These are phyloP conservation scores for Agelastica alni DNA, from an alignment of 2,888 invertebrate species.

Conservation along the genomic window DNA sequence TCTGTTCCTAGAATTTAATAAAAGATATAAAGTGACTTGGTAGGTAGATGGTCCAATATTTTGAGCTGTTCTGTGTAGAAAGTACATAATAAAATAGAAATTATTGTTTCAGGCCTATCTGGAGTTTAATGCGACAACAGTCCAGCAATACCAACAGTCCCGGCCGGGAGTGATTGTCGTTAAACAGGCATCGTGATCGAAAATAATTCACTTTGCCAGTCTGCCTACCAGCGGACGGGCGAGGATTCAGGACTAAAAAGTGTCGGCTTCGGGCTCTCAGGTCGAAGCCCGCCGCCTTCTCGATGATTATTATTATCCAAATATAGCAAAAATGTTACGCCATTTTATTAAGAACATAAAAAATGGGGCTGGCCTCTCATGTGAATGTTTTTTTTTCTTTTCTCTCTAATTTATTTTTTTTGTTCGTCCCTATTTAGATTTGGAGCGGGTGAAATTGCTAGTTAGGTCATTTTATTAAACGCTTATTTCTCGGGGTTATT, in stretches of 20 bases:
- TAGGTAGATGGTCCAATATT: too few species aligned
- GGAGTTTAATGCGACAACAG: slow-evolving; percentile 60
- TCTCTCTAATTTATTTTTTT: slow-evolving; percentile 27
- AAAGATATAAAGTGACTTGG: too few species aligned
- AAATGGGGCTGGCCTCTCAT: slow-evolving; percentile 27
- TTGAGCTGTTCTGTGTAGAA: too few species aligned
- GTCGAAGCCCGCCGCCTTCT: slow-evolving; percentile 19
- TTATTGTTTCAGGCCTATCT: slow-evolving; percentile 62
- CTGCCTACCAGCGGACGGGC: slow-evolving; percentile 36
- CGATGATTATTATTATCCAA: slow-evolving; percentile 18
- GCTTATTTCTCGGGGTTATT: too few species aligned
- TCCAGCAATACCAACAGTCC: slow-evolving; percentile 65
- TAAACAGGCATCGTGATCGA: slow-evolving; percentile 79
- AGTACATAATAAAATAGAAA: too few species aligned
- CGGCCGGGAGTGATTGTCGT: slow-evolving; percentile 91
- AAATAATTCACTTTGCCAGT: slow-evolving; percentile 55
- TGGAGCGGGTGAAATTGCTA: not conserved
- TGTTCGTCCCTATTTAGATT: slow-evolving; percentile 4
- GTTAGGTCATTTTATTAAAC: not conserved
- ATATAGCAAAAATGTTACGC: slow-evolving; percentile 20
- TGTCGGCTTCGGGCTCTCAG: slow-evolving; percentile 25
- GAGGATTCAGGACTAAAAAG: slow-evolving; percentile 31
- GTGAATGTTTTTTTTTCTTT: slow-evolving; percentile 23
- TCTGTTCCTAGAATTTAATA: too few species aligned
- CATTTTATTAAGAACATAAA: slow-evolving; percentile 8